Percentiles rank a stretch among this genome's conserved stretches.
Conservation (phyloP, 2,888 invertebrate genomes). For the Thymelicus sylvestris region DNA sequence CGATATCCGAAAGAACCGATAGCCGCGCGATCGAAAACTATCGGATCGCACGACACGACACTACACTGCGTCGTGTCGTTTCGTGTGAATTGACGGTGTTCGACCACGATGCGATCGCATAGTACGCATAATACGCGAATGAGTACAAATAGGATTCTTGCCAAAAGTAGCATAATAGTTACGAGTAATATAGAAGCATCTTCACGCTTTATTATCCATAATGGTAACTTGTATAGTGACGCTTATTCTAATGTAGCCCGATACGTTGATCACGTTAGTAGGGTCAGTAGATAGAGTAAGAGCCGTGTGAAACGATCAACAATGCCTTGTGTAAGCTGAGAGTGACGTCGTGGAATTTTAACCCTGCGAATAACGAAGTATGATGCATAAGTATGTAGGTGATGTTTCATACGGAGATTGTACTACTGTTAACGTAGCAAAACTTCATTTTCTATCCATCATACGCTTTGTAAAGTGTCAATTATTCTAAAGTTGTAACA, state of each 20-base stretch:
- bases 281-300: conserved; percentile 8
- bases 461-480: conserved; percentile 10
- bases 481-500: not conserved
- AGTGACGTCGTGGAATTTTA: conserved; percentile 16
- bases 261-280: not conserved
- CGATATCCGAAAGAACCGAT: conserved; percentile 43
- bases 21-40: not conserved
- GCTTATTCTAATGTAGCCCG: conserved; percentile 13
- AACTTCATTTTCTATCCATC: not conserved
- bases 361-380: not conserved
- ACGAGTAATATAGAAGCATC: conserved; percentile 27
- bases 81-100: not conserved
- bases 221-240: conserved; percentile 26
- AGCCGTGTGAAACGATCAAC: conserved; percentile 3
- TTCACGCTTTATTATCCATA: conserved; percentile 21
- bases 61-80: not conserved
- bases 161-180: conserved; percentile 55
- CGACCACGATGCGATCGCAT: not conserved
- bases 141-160: conserved; percentile 71
- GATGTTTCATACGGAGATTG: not conserved
- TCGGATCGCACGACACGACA: not conserved
- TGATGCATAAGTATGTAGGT: not conserved
- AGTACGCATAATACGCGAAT: conserved; percentile 48
- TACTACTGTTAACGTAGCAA: not conserved
- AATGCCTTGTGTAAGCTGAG: not conserved